phyloP scores from a whole-genome alignment of 2,797 vertebrate genomes.

The Heteromormyrus szaboi region DNA sequence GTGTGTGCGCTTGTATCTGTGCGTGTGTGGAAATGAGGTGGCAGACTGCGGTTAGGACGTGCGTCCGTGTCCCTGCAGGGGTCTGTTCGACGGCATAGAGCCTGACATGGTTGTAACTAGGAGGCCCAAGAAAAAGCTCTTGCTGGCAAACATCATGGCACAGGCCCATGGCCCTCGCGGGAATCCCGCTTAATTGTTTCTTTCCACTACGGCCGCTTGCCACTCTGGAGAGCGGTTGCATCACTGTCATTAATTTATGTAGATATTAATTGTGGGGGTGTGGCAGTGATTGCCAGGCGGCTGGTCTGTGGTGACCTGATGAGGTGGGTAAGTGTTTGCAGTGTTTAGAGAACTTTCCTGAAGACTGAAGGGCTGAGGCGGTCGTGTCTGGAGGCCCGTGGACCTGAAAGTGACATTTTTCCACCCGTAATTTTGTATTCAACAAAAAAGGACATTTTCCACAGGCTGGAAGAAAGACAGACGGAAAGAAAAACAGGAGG shows the following conservation, averaged over 20 bases:
- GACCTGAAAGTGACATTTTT: background rate
- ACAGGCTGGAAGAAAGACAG: conserved; percentile 35
- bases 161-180: background rate
- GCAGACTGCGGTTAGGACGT: conserved; percentile 16
- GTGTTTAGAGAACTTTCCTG: background rate
- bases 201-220: background rate
- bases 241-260: conserved; percentile 6
- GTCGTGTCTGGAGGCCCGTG: background rate
- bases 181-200: background rate
- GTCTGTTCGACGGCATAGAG: background rate
- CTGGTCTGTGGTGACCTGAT: background rate
- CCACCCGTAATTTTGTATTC: background rate
- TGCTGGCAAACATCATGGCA: background rate
- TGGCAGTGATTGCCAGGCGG: background rate
- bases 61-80: background rate
- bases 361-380: background rate
- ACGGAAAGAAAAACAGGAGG: conserved; percentile 1
- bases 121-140: background rate
- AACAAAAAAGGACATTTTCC: background rate
- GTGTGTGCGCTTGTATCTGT: background rate
- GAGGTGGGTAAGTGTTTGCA: too few species aligned
- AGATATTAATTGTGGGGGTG: background rate
- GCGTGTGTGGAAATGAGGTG: conserved; percentile 42
- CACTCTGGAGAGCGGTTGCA: background rate
- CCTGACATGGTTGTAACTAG: background rate